Base-by-base conservation (phyloP, 2,797 vertebrate genomes). In the Schizopygopsis pylzovi region DNA sequence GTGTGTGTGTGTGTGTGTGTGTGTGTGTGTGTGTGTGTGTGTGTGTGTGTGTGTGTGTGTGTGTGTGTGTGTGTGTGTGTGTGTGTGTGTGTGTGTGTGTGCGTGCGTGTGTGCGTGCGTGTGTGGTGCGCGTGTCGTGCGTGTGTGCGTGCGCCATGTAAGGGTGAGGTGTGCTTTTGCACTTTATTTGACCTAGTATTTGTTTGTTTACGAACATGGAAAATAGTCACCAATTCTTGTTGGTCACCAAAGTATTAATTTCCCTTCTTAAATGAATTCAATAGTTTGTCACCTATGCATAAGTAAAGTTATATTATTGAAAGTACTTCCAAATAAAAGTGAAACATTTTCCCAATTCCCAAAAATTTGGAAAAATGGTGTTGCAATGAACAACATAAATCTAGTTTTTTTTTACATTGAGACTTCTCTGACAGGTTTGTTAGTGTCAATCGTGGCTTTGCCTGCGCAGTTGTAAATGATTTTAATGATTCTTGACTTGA, bases 401-500 rank as follows among this genome's bases (percentile, higher is more conserved):
- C 18, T 73, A 18, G 47, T 25, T 28, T 28, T 28, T 28, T 28
- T 28, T 79, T 86, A 76, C 65, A 67, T 28, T 45, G 39, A 59
- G 63, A 77, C 47, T 25, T 82, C 25, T 25, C 79, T 82, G 85
- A 68, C 59, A 25, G 79, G 85, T 76, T 82, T 86, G 78, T 67
- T 75, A 76, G 45, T 81, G 70, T 81, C 71, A 86, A 7, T 43
- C 18, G 4, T n/a, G 72, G 85, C 79, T 86, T 77, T 67, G 52
- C 68, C 77, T 85, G 54, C 67, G 8, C 71, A 80, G 54, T 63
- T 63, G 18, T 72, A 72, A 79, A 72, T 85, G 77, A 85, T 79
- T 79, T 28, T 80, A 85, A 85, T 79, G 67, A 72, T 71, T 72
- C 65, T 63, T 85, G 77, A 85, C 77, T 79, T 79, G 41, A 79